Conservation (phyloP, 92 coral and sea anemone species). For the Muricea muricata region DNA sequence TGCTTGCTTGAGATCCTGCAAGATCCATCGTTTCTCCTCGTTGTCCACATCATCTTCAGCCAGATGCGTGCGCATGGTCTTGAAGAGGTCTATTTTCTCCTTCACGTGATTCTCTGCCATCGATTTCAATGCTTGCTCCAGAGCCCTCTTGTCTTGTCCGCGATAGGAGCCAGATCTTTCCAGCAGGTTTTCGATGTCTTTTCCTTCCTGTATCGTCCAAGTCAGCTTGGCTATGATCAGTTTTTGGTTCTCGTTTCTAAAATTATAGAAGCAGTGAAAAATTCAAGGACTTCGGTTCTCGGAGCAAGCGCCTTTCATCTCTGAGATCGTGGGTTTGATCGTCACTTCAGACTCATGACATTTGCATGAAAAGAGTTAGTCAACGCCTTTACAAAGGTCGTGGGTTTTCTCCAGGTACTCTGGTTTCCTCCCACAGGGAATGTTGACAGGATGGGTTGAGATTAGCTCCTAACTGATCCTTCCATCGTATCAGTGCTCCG, state of each 20-base stretch:
- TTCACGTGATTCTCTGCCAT: conserved; percentile 60
- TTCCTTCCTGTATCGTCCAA: conserved; percentile 53
- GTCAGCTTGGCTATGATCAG: conserved; percentile 50
- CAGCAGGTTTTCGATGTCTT: conserved; percentile 54
- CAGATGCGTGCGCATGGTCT: conserved; percentile 63
- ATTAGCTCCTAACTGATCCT: too few species aligned
- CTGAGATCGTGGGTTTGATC: too few species aligned
- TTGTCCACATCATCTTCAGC: conserved; percentile 67
- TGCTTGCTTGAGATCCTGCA: conserved; percentile 69
- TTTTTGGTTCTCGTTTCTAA: conserved; percentile 65
- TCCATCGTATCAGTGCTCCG: too few species aligned
- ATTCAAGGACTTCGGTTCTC: too few species aligned
- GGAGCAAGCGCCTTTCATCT: too few species aligned
- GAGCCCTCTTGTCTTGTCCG: conserved; percentile 18
- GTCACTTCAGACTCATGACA: too few species aligned
- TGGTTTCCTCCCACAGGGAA: too few species aligned
- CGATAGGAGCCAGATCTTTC: conserved; percentile 39
- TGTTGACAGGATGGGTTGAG: too few species aligned
- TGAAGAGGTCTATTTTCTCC: conserved; percentile 45
- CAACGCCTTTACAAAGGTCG: too few species aligned
- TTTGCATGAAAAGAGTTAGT: too few species aligned
- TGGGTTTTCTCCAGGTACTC: too few species aligned
- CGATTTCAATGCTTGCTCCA: conserved; percentile 43
- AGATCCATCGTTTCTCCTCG: conserved; percentile 63
- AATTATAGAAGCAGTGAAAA: too few species aligned